Conservation (phyloP, 2,797 vertebrate genomes). For the Malacoctenus gilli region DNA sequence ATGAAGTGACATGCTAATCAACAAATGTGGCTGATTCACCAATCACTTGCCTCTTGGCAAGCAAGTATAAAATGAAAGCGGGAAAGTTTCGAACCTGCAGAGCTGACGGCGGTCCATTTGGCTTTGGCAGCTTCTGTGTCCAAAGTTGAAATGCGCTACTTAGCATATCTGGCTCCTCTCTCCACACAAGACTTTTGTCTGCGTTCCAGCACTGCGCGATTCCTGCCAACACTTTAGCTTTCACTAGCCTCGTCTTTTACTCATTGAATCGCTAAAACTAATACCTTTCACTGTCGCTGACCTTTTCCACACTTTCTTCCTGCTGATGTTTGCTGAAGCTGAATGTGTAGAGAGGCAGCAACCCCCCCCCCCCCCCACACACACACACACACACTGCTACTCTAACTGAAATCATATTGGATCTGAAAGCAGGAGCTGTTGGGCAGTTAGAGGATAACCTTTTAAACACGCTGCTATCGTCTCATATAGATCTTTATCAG, state of each 20-base stretch:
- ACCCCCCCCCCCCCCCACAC: conserved; percentile 11
- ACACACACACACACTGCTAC: too few species aligned
- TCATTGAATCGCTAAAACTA: conserved; percentile 14
- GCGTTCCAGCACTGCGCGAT: conserved; percentile 13
- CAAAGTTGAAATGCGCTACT: conserved; percentile 14
- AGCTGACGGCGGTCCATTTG: too few species aligned
- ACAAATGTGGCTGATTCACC: too few species aligned
- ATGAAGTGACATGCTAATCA: too few species aligned
- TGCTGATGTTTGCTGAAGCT: conserved; percentile 3
- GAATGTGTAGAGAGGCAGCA: conserved; percentile 16
- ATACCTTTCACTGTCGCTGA: conserved; percentile 8
- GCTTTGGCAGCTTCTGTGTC: conserved; percentile 22
- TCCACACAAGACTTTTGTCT: conserved; percentile 22
- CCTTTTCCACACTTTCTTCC: conserved; percentile 20
- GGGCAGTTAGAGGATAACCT: conserved; percentile 34
- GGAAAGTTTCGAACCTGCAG: conserved; percentile 4
- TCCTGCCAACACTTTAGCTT: conserved; percentile 12
- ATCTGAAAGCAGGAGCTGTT: conserved; percentile 17
- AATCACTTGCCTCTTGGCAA: too few species aligned
- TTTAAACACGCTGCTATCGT: conserved; percentile 34
- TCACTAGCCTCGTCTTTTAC: conserved; percentile 5
- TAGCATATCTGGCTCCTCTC: conserved; percentile 24
- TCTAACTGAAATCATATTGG: conserved; percentile 6
- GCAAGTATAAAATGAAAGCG: conserved; percentile 11
- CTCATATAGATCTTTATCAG: conserved; percentile 28